Evolutionary conservation across 2,888 invertebrate genomes (phyloP).

Genomic region (Stenotaenia linearis): DNA sequence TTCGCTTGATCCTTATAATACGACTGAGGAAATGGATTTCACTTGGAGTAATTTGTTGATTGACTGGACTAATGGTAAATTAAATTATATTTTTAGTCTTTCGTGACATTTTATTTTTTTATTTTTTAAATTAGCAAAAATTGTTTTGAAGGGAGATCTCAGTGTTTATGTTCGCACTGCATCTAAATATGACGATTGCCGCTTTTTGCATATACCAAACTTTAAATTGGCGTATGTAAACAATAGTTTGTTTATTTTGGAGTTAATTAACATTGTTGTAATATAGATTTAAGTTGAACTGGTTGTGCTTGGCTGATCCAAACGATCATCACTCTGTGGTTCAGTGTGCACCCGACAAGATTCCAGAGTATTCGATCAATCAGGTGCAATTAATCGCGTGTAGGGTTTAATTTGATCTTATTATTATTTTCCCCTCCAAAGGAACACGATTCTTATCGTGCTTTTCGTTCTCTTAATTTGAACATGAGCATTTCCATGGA

Average conservation of each 20-base stretch:
- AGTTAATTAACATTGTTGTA: not conserved
- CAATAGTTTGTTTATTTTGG: not conserved
- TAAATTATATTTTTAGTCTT: slow-evolving; percentile 33
- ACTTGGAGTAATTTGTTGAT: slow-evolving; percentile 89
- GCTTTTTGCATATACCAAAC: slow-evolving; percentile 83
- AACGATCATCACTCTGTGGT: slow-evolving; percentile 93
- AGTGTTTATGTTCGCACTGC: slow-evolving; percentile 94
- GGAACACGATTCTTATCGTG: slow-evolving; percentile 92
- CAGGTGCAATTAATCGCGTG: slow-evolving; percentile 54
- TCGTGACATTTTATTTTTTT: not conserved
- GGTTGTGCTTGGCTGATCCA: slow-evolving; percentile 87
- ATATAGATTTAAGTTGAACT: slow-evolving; percentile 65
- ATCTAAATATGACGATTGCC: slow-evolving; percentile 97
- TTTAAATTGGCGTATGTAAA: slow-evolving; percentile 61
- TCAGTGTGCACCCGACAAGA: slow-evolving; percentile 90
- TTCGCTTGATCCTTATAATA: slow-evolving; percentile 95
- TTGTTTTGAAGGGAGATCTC: slow-evolving; percentile 85
- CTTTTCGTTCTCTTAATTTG: slow-evolving; percentile 81
- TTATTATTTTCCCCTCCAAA: slow-evolving; percentile 38
- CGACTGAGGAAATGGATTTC: slow-evolving; percentile 97
- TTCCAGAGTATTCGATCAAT: slow-evolving; percentile 94
- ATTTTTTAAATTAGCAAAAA: slow-evolving; percentile 53
- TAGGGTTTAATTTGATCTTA: not conserved
- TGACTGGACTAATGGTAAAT: slow-evolving; percentile 86
- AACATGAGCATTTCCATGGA: slow-evolving; percentile 73